Conservation (phyloP, 2,113 vertebrate genomes). For the Catagonus wagneri region DNA sequence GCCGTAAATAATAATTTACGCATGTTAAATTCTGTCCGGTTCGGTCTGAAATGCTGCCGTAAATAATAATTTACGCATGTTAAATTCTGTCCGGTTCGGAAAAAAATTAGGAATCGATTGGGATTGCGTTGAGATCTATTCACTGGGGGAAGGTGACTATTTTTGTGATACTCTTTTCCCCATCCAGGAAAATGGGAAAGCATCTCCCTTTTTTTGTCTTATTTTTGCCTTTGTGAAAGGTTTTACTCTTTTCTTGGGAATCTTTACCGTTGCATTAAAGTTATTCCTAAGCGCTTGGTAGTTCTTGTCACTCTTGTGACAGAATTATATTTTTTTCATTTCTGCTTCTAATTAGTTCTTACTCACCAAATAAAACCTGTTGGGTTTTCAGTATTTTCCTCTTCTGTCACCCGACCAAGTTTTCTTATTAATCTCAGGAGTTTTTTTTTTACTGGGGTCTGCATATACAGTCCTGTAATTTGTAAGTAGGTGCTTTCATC, state of each 20-base stretch:
- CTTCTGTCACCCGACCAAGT: not conserved
- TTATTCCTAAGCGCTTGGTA: not conserved
- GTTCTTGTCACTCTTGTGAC: not conserved
- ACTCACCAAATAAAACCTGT: not conserved
- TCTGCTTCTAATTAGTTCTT: not conserved
- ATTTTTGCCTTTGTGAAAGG: not conserved
- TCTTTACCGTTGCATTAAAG: not conserved
- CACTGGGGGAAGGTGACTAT: not conserved
- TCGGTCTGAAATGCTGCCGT: too few relatives aligned
- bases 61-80: not conserved
- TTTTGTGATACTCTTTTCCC: not conserved
- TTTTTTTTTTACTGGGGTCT: not conserved
- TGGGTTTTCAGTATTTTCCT: constrained; percentile 12
- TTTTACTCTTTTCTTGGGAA: not conserved
- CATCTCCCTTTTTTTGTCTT: not conserved
- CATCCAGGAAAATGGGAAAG: not conserved
- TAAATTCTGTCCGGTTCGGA: not conserved
- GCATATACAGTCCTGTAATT: not conserved
- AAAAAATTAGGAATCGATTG: not conserved
- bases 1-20: not conserved
- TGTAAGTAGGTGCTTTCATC: not conserved
- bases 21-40: not conserved
- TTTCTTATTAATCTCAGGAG: not conserved
- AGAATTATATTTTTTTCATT: not conserved
- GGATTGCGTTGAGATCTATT: not conserved